Evolutionary conservation across 2,797 vertebrate genomes (phyloP), one percentile per base, ranked within the genome.

Genomic region (Xenentodon cancila): DNA sequence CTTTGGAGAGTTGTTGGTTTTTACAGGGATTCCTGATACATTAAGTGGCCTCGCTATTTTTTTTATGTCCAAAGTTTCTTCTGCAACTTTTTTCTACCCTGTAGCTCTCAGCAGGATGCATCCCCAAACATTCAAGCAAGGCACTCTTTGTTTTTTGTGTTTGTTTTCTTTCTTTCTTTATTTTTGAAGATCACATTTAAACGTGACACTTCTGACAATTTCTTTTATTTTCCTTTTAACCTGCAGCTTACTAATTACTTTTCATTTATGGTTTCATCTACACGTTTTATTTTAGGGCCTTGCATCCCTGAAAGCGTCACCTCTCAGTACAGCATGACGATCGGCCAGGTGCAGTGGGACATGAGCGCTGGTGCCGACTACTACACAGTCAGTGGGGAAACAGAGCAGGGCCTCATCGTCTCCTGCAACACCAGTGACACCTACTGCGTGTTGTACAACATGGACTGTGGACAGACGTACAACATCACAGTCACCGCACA

Each of bases 391-490:
- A 50, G 19, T 13, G 93, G 80, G 1, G 53, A 81, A 18, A 90
- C 92, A 0, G 64, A 67, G 5, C 19, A 88, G 62, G 94, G 93
- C 68, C 67, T 81, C 49, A 48, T 0, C 3, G 54, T 64, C 15
- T 71, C 75, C 37, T 94, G 93, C 55, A 37, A 1, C 13, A 88
- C 89, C 53, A 82, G 0, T 0, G 91, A 91, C 68, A 91, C 87
- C 13, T 79, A 67, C 55, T 94, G 94, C 48, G 27, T 55, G 25
- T 9, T 94, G 43, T 61, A 82, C 27, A 50, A 68, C 44, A 50
- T 95, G 79, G 2, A 6, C 0, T 95, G 94, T 55, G 80, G 93
- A 54, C 85, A 92, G 68, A 64, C 21, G 7, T 95, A 94, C 80
- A 85, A 47, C 43, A 27, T 94, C 60, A 88, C 48, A 0, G 73